A percentile compares a stretch with the other conserved stretches of the same genome.
Evolutionary conservation across 2,113 vertebrate species (phyloP).

Genomic region (Tinamus guttatus): DNA sequence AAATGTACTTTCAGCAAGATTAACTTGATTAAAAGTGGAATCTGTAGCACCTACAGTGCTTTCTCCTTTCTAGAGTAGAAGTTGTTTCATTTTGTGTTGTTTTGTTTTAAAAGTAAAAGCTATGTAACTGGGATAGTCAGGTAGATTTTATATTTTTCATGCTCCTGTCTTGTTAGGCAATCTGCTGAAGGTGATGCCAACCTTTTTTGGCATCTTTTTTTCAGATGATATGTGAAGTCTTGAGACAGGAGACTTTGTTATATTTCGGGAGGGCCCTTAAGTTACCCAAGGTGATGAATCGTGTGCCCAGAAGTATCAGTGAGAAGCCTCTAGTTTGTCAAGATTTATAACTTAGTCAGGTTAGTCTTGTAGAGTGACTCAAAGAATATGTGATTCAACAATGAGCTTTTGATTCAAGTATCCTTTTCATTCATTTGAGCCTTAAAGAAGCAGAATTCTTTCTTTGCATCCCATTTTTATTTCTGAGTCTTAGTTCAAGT

Average conservation of each 20-base stretch:
- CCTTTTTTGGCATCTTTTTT: neutral
- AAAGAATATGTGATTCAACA: neutral
- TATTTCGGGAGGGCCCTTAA: constrained; percentile 11
- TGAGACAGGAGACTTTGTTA: constrained; percentile 5
- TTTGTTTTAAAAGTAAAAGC: neutral
- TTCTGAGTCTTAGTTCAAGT: neutral
- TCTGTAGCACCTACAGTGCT: neutral
- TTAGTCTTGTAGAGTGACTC: neutral
- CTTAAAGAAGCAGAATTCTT: neutral
- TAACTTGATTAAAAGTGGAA: neutral
- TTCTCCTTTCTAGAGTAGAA: neutral
- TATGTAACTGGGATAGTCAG: neutral
- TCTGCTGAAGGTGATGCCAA: neutral
- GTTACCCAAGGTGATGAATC: neutral
- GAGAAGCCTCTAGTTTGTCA: neutral
- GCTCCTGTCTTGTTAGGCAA: neutral
- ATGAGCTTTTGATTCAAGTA: neutral
- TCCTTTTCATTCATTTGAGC: neutral
- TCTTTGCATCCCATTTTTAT: neutral
- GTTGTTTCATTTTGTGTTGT: neutral
- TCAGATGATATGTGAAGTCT: neutral
- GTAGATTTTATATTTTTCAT: neutral
- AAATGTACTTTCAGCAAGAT: neutral
- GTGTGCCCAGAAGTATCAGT: neutral
- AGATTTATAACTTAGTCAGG: constrained; percentile 2